phyloP scores from a whole-genome alignment of 1,140 invertebrate genomes.

The Protaetia brevitarsis region DNA sequence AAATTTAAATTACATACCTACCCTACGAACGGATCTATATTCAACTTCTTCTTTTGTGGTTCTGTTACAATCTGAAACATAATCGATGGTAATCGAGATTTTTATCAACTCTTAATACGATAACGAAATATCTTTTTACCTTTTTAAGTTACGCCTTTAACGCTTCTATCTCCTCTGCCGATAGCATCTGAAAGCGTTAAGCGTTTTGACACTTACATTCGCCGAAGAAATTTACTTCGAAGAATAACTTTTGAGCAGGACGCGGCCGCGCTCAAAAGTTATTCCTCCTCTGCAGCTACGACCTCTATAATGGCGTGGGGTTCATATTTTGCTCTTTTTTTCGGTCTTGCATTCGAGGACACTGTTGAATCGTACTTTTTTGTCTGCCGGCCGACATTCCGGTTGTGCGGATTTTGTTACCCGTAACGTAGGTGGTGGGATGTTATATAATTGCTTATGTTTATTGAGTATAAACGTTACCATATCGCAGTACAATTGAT shows the following conservation, averaged over 20 bases:
- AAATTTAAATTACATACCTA: neutral
- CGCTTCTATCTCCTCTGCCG: neutral
- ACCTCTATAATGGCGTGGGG: neutral
- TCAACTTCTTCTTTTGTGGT: neutral
- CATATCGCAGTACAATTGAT: neutral
- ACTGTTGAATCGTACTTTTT: neutral
- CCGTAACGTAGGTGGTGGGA: neutral
- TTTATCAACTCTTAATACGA: neutral
- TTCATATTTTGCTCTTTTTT: neutral
- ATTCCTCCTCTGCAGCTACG: no score
- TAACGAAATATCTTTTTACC: neutral
- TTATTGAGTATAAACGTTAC: neutral
- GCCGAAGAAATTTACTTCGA: slow-evolving; percentile 2
- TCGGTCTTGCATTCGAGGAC: neutral
- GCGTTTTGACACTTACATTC: neutral
- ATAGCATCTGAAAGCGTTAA: neutral
- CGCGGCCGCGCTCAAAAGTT: neutral
- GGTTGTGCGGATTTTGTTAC: neutral
- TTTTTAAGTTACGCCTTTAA: neutral
- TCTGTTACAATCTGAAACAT: neutral
- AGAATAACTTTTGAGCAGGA: neutral
- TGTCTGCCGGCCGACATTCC: neutral
- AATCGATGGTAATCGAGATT: slow-evolving; percentile 5
- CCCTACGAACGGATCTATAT: neutral
- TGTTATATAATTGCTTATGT: neutral